Evolutionary conservation across 2,797 vertebrate species (phyloP), one percentile per base, ranked within the genome.

Genomic region (Coregonus sp.): DNA sequence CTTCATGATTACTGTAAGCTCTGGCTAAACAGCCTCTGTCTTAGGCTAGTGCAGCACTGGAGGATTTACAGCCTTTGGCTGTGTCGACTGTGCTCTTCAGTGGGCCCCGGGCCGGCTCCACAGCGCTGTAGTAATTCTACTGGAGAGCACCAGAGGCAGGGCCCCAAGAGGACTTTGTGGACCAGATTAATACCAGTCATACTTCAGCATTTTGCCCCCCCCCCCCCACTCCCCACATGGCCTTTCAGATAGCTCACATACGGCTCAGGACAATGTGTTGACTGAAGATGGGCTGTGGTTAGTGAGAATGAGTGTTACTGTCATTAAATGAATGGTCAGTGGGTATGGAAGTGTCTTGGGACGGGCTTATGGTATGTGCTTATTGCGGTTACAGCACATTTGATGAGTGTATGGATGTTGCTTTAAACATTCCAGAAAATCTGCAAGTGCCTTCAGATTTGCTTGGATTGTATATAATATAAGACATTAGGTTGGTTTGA

Each of bases 1-100:
- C 81, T 70, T 87, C 79, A 88, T 89, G 89, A 91, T 89, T 89
- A 89, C 84, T 86, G 83, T 88, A 89, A 91, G 88, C 87, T 83
- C 59, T 80, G 74, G 61, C 87, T 90, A 88, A 92, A 90, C 88
- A 91, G 79, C 84, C 40, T 81, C 82, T 78, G 87, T 88, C 88
- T 85, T 83, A 80, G 89, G 82, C 78, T 87, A 85, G 91, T 83
- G 83, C 87, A 86, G 86, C 35, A 82, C 87, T 81, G 82, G 84
- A 90, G 89, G 88, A 93, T 93, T 94, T 92, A 93, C 87, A 50
- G 50, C 6, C 3, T 74, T 81, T 88, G 74, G 25, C 82, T 84
- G 83, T 76, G 83, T 83, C 85, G 76, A 82, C 3, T 0, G 77
- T 7, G 51, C 77, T 85, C 88, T 80, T 80, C 5, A 29, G 85